A percentile compares a stretch with the other conserved stretches of the same genome.
Conservation (phyloP, 37 sponge, comb jelly and placozoan genomes). For the Aplysina aerophoba region DNA sequence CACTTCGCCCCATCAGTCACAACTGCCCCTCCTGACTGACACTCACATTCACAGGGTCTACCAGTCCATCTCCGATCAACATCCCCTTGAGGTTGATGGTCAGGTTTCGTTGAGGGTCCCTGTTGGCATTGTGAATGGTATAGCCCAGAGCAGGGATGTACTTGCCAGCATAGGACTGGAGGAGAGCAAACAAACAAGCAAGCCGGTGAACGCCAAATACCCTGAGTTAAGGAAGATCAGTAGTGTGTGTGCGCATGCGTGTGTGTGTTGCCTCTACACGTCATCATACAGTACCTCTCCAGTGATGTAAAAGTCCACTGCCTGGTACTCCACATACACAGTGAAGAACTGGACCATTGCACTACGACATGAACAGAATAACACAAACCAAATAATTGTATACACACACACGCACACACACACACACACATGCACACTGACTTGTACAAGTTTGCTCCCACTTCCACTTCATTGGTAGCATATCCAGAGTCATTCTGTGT, state of each 20-base stretch:
- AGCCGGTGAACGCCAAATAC: too few species aligned
- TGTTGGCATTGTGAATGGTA: slow-evolving; percentile 72
- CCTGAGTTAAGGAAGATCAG: not conserved
- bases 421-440: not conserved
- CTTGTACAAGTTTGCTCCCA: slow-evolving; percentile 78
- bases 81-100: slow-evolving; percentile 83
- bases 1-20: not conserved
- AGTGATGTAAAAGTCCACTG: slow-evolving; percentile 84
- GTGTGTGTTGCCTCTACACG: not conserved
- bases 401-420: not conserved
- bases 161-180: slow-evolving; percentile 96
- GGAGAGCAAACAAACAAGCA: not conserved
- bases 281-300: slow-evolving; percentile 82
- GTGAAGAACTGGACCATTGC: slow-evolving; percentile 83
- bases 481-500: slow-evolving; percentile 56
- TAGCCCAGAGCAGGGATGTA: slow-evolving; percentile 89
- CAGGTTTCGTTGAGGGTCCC: slow-evolving; percentile 27
- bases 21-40: not conserved
- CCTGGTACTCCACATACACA: slow-evolving; percentile 73
- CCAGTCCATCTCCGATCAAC: slow-evolving; percentile 84
- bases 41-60: slow-evolving; percentile 86
- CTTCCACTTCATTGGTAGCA: slow-evolving; percentile 78
- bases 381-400: not conserved
- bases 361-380: slow-evolving; percentile 29
- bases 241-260: not conserved